Percentiles rank a stretch among this genome's conserved stretches.
phyloP scores from a whole-genome alignment of 2,797 vertebrate genomes.

The Peromyscus eremicus region DNA sequence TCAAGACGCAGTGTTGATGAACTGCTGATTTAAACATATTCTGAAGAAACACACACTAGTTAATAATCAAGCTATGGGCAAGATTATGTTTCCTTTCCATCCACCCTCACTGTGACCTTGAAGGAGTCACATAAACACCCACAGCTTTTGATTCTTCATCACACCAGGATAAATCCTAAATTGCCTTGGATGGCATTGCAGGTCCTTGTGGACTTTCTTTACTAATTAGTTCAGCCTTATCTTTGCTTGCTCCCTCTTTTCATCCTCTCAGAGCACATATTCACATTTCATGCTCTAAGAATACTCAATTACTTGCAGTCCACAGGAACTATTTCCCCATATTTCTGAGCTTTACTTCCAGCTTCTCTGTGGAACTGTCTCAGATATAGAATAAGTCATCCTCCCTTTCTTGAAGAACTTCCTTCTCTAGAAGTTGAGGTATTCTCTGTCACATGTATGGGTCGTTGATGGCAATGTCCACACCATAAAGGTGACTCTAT shows the following conservation, averaged over 20 bases:
- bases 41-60: conserved; percentile 45
- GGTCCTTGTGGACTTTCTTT: neutral
- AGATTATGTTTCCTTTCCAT: neutral
- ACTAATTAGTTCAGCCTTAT: conserved; percentile 70
- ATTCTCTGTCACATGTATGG: neutral
- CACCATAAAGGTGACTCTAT: rapidly evolving
- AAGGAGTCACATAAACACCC: conserved; percentile 14
- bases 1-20: conserved; percentile 12
- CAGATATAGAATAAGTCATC: neutral
- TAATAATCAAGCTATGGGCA: conserved; percentile 33
- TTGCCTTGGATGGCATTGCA: neutral
- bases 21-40: conserved; percentile 51
- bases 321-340: neutral
- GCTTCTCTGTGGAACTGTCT: neutral
- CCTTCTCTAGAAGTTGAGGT: neutral
- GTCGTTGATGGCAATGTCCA: neutral
- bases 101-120: conserved; percentile 44
- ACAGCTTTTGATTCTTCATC: conserved; percentile 2
- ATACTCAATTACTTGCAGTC: conserved; percentile 51
- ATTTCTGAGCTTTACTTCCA: neutral
- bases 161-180: conserved; percentile 51
- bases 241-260: neutral
- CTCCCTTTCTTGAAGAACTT: rapidly evolving
- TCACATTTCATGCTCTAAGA: conserved; percentile 29
- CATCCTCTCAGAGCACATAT: neutral